Evolutionary conservation across 2,888 invertebrate genomes (phyloP).

Genomic region (Tenthredo scrophulariae): DNA sequence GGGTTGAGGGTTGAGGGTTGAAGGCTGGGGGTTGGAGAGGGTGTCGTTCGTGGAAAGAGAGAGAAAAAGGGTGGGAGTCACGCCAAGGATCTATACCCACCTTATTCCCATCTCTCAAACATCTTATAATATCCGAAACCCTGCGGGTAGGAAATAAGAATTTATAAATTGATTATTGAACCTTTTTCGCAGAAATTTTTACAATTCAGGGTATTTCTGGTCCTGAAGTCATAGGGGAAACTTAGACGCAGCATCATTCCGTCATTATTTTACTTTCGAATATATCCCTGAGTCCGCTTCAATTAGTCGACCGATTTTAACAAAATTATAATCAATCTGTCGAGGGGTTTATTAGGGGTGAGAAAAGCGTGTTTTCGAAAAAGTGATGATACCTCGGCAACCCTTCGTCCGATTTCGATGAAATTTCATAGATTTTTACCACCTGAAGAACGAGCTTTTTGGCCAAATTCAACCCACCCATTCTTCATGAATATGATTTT

Average conservation of each 20-base stretch:
- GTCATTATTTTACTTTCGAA: background rate
- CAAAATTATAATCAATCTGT: background rate
- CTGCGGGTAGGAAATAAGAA: background rate
- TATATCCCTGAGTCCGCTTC: background rate
- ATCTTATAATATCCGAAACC: conserved; percentile 23
- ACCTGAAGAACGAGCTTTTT: background rate
- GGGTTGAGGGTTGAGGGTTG: conserved; percentile 29
- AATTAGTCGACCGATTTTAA: background rate
- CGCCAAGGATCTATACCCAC: conserved; percentile 21
- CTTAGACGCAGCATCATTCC: background rate
- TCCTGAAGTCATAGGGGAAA: background rate
- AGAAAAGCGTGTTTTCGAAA: background rate
- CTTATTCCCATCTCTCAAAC: conserved; percentile 35
- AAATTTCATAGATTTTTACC: background rate
- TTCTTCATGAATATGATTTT: background rate
- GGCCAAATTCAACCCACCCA: background rate
- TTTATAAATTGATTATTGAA: background rate
- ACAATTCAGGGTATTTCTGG: background rate
- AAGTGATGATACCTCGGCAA: background rate
- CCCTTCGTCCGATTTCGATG: background rate
- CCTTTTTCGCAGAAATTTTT: background rate
- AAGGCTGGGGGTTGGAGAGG: conserved; percentile 52
- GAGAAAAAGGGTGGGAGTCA: background rate
- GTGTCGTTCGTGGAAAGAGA: conserved; percentile 30
- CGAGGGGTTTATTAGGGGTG: background rate